Percentiles rank a stretch among this genome's conserved stretches.
These are phyloP conservation scores for Rousettus leschenaultii DNA, from an alignment of 2,113 vertebrate species.

Conservation along the genomic window DNA sequence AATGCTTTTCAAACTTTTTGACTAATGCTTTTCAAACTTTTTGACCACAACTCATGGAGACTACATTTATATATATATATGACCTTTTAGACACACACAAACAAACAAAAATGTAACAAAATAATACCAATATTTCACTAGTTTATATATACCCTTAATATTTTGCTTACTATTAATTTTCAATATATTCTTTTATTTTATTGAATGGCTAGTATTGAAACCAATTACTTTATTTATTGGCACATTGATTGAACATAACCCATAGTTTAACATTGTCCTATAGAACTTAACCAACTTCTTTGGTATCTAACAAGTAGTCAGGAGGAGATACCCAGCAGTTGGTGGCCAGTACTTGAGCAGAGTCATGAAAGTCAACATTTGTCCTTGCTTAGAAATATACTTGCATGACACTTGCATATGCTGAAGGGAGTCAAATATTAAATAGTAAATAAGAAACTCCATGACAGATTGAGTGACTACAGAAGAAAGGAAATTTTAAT, in stretches of 20 bases:
- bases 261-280: background rate
- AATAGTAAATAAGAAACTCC: background rate
- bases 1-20: background rate
- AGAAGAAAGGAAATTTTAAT: background rate
- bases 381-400: background rate
- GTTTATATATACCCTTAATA: background rate
- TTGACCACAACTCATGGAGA: background rate
- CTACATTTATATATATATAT: background rate
- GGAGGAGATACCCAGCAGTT: background rate
- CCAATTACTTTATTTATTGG: background rate
- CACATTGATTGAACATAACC: background rate
- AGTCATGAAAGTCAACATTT: background rate
- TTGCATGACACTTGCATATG: background rate
- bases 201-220: background rate
- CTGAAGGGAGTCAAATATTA: background rate
- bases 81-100: background rate
- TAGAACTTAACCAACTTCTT: background rate
- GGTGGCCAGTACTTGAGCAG: fast-evolving
- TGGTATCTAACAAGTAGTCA: background rate
- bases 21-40: background rate
- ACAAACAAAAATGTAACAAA: background rate
- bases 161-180: background rate
- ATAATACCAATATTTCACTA: background rate
- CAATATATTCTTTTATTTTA: background rate
- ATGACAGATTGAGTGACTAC: background rate